These are phyloP conservation scores for Henicopernis longicauda DNA, from an alignment of 2,113 vertebrate species.

Conservation along the genomic window DNA sequence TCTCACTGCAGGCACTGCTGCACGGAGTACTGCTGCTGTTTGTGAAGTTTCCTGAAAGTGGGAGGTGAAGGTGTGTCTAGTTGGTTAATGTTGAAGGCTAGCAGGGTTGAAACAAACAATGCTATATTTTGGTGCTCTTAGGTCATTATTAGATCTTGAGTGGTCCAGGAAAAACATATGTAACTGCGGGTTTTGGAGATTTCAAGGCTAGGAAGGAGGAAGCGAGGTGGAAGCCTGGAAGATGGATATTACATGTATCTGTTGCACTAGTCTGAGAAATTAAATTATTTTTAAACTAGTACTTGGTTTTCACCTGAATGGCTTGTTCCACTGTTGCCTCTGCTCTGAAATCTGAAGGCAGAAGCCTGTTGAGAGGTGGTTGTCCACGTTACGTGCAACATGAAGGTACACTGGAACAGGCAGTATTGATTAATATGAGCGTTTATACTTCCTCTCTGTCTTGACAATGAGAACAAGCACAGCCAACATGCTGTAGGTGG, in stretches of 20 bases:
- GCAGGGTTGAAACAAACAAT: neutral
- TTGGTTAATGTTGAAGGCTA: neutral
- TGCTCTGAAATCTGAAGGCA: neutral
- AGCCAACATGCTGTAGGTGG: rapidly evolving
- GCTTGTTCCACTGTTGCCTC: neutral
- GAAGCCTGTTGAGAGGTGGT: neutral
- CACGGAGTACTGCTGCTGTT: neutral
- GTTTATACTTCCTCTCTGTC: neutral
- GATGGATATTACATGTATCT: neutral
- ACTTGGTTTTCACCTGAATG: neutral
- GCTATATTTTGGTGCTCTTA: neutral
- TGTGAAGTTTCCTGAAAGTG: neutral
- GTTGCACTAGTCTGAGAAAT: neutral
- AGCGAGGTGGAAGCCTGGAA: neutral
- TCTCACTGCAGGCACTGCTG: neutral
- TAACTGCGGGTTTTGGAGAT: neutral
- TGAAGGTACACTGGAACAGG: neutral
- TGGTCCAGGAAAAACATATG: neutral
- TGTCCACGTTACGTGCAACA: rapidly evolving
- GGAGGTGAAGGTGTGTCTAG: neutral
- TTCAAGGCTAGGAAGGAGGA: neutral
- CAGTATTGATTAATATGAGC: neutral
- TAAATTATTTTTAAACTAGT: neutral
- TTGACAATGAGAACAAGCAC: neutral
- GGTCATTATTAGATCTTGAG: neutral